Evolutionary conservation across 1,140 invertebrate species (phyloP), one percentile per base, ranked within the genome.

Genomic region (Melanaphis sacchari): DNA sequence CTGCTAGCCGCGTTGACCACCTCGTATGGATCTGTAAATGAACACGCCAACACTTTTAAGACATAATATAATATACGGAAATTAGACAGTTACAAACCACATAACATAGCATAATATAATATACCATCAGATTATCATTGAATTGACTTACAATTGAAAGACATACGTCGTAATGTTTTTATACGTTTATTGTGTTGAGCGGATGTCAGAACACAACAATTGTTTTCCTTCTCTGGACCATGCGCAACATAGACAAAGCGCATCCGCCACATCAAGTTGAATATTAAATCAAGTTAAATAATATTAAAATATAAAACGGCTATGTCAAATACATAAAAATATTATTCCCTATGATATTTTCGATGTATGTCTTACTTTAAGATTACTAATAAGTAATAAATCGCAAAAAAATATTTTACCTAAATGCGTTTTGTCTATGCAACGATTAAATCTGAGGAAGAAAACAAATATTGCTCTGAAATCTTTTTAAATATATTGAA

Each of bases 1-100:
- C 97, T 96, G 94, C 96, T 97, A 85, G 97, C 97, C 93, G 96
- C 96, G 94, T 96, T 97, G 95, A 97, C 96, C 95, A 97, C 96
- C 95, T 97, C 97, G 95, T 97, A 97, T 49, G 97, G 97, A 96
- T 97, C 97, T 97, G 95, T 46, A 95, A 95, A 94, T 22, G 2
- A 52, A 89, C 36, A 11, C 21, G 59, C 3, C 15, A 18, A 31
- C 31, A 6, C n/a, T n/a, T 76, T 76, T n/a, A 18, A 76, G 15
- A 66, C 9, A n/a, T n/a, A 15, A 18, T 15, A 52, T n/a, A 76
- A 76, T 76, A n/a, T 18, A 3, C 46, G 31, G 31, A 15, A 1
- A 18, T 59, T 59, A 3, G 1, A 15, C 0, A n/a, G 18, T 76
- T n/a, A 36, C 0, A 36, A 76, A n/a, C 15, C 0, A 0, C 15